A percentile compares a stretch with the other conserved stretches of the same genome.
These are phyloP conservation scores for Pachyuromys duprasi DNA, from an alignment of 2,797 vertebrate species.

Conservation along the genomic window DNA sequence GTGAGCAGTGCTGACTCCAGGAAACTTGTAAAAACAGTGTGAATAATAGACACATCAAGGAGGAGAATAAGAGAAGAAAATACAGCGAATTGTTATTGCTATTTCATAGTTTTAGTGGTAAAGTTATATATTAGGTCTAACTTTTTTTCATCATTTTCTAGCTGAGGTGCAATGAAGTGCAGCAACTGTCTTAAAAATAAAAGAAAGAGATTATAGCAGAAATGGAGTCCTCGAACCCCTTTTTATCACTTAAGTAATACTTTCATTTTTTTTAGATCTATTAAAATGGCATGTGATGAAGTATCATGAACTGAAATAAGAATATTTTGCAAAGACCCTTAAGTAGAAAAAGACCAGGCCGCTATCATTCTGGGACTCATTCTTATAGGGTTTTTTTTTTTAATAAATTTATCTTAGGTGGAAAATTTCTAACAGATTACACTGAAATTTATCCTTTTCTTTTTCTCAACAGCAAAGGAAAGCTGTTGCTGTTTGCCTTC, in stretches of 20 bases:
- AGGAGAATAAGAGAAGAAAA: background rate
- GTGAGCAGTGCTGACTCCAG: background rate
- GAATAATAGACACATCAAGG: background rate
- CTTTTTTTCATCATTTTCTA: conserved; percentile 48
- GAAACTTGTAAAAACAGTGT: background rate
- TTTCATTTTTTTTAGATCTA: background rate
- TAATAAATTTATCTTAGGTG: conserved; percentile 12
- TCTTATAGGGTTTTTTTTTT: conserved; percentile 14
- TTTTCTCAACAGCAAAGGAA: conserved; percentile 18
- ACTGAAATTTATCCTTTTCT: background rate
- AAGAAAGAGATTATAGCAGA: background rate
- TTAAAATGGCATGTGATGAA: background rate
- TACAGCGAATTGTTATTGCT: background rate
- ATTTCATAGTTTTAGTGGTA: conserved; percentile 26
- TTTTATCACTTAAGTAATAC: background rate
- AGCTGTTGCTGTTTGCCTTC: background rate
- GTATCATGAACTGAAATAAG: conserved; percentile 29
- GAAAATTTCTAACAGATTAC: background rate
- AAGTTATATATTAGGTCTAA: background rate
- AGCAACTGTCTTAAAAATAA: conserved; percentile 38
- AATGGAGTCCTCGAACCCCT: background rate
- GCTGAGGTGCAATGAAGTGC: background rate
- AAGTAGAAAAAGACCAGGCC: background rate
- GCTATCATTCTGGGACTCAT: background rate
- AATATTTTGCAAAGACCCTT: background rate